These are phyloP conservation scores for Dryoscopus gambensis DNA, from an alignment of 2,113 vertebrate genomes.

Conservation along the genomic window DNA sequence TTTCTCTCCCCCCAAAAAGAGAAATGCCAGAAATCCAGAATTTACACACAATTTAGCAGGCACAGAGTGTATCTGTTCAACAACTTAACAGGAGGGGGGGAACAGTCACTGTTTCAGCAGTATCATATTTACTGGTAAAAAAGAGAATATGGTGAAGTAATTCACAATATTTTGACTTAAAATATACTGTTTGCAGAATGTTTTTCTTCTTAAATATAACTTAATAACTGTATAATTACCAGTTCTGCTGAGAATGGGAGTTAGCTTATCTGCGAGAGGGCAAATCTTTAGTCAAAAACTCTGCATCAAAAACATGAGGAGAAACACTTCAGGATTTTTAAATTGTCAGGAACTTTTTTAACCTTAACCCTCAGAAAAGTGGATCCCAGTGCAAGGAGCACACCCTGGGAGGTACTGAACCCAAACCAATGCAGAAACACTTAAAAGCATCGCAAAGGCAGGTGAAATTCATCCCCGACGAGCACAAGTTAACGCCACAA, in stretches of 20 bases:
- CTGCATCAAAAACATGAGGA: fast-evolving
- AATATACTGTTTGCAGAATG: neutral
- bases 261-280: neutral
- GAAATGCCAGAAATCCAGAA: neutral
- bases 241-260: neutral
- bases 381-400: neutral
- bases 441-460: neutral
- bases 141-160: neutral
- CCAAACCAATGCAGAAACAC: neutral
- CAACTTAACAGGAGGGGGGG: neutral
- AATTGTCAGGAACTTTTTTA: neutral
- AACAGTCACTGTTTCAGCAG: neutral
- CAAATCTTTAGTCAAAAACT: neutral
- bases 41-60: neutral
- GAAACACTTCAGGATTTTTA: neutral
- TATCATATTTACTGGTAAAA: neutral
- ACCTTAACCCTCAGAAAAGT: neutral
- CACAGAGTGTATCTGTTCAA: neutral
- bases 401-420: neutral
- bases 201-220: neutral
- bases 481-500: neutral
- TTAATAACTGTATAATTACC: neutral
- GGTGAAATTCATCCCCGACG: neutral
- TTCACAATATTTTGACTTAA: neutral
- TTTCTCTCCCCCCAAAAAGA: neutral